phyloP scores from a whole-genome alignment of 2,113 vertebrate species.

The Protobothrops mucrosquamatus region DNA sequence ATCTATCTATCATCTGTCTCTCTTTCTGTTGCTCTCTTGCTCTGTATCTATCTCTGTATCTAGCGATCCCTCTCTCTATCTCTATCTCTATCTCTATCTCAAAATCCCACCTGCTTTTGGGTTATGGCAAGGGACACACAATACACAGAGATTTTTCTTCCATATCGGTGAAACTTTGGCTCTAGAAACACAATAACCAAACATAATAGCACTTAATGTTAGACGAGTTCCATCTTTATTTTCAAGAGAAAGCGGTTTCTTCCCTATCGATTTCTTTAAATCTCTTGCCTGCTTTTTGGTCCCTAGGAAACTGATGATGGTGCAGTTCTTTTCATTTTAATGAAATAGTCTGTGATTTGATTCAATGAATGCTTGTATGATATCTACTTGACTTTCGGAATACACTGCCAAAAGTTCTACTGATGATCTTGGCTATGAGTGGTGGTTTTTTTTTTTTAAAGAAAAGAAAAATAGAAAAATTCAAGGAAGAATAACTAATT shows the following conservation, averaged over 20 bases:
- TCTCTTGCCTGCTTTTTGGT: background rate
- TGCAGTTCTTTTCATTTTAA: constrained; percentile 12
- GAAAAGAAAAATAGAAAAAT: background rate
- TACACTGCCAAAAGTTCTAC: background rate
- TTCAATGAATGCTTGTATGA: background rate
- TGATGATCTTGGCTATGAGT: background rate
- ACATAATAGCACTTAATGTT: background rate
- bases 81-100: background rate
- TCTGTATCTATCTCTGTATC: too few relatives aligned
- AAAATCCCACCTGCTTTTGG: background rate
- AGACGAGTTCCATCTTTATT: background rate
- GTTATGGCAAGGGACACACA: background rate
- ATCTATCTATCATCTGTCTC: too few relatives aligned
- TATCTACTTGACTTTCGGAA: background rate
- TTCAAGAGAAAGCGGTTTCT: constrained; percentile 29
- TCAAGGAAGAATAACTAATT: background rate
- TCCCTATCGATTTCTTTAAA: background rate
- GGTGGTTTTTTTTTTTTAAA: background rate
- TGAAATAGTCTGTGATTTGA: constrained; percentile 14
- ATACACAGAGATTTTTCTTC: background rate
- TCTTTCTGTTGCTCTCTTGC: background rate
- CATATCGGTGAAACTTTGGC: background rate
- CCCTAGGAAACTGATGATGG: constrained; percentile 14
- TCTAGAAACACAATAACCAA: background rate
- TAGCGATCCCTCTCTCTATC: background rate